Evolutionary conservation across 2,888 invertebrate genomes (phyloP).

Genomic region (Diaprepes abbreviatus): DNA sequence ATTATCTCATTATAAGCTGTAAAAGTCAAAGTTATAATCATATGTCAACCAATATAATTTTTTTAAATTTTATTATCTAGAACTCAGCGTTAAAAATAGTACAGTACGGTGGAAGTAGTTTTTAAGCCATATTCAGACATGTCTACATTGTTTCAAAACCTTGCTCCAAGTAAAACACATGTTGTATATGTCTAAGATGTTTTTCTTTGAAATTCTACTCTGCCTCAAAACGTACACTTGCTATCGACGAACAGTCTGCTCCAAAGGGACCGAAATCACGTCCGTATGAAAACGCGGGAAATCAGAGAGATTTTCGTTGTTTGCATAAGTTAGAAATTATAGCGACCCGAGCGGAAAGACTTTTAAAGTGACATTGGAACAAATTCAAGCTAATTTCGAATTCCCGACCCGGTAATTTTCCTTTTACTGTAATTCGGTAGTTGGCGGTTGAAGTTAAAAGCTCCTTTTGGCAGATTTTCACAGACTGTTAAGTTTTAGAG

Average conservation of each 20-base stretch:
- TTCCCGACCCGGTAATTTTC: conserved; percentile 12
- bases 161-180: too few species aligned
- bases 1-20: too few species aligned
- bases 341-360: conserved; percentile 10
- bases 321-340: conserved; percentile 20
- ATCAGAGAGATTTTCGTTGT: conserved; percentile 16
- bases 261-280: background rate
- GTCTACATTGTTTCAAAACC: too few species aligned
- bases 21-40: too few species aligned
- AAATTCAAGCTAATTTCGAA: conserved; percentile 27
- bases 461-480: conserved; percentile 2
- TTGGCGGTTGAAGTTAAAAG: conserved; percentile 18
- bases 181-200: too few species aligned
- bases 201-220: background rate
- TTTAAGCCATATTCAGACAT: too few species aligned
- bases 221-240: background rate
- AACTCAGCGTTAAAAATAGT: too few species aligned
- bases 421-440: conserved; percentile 13
- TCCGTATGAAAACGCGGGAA: conserved; percentile 12
- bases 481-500: background rate
- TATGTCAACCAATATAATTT: too few species aligned
- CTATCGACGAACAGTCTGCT: background rate
- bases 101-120: too few species aligned
- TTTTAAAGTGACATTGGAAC: conserved; percentile 19
- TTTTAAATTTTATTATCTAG: too few species aligned